Conservation (phyloP, 2,797 vertebrate species). For the Oreonectes daqikongensis region DNA sequence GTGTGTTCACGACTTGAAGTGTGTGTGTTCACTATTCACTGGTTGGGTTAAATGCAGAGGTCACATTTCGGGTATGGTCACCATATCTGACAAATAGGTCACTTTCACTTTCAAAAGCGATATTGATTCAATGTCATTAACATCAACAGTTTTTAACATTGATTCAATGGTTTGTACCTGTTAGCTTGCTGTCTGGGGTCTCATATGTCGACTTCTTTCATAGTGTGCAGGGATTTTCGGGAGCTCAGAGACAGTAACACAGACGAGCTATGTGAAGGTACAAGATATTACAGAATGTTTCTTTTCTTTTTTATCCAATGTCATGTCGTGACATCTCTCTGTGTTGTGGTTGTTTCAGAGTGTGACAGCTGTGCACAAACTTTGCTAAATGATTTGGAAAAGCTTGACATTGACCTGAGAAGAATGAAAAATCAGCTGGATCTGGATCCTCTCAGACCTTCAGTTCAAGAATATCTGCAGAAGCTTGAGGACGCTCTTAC, state of each 20-base stretch:
- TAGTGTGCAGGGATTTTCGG: constrained; percentile 86
- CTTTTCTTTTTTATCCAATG: neutral
- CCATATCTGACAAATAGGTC: too few relatives aligned
- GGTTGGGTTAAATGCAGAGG: too few relatives aligned
- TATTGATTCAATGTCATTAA: too few relatives aligned
- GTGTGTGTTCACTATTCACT: too few relatives aligned
- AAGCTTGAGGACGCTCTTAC: constrained; percentile 80
- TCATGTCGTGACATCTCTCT: neutral
- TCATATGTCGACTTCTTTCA: constrained; percentile 48
- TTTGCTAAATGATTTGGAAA: constrained; percentile 83
- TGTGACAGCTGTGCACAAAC: constrained; percentile 91
- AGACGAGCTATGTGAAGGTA: constrained; percentile 83
- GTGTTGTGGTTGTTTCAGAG: constrained; percentile 70
- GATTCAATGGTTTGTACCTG: too few relatives aligned
- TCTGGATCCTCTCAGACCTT: constrained; percentile 69
- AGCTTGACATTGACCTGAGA: constrained; percentile 77
- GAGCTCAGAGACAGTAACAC: constrained; percentile 87
- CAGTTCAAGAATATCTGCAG: constrained; percentile 77
- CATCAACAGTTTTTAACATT: too few relatives aligned
- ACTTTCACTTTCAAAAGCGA: too few relatives aligned
- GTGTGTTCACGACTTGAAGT: too few relatives aligned
- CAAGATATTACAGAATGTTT: neutral
- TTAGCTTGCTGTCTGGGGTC: too few relatives aligned
- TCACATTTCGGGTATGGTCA: too few relatives aligned
- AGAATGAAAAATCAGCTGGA: constrained; percentile 82